Percentiles rank a stretch among this genome's conserved stretches.
Evolutionary conservation across 1,140 invertebrate genomes (phyloP).

Genomic region (Cyphomyrmex costatus): DNA sequence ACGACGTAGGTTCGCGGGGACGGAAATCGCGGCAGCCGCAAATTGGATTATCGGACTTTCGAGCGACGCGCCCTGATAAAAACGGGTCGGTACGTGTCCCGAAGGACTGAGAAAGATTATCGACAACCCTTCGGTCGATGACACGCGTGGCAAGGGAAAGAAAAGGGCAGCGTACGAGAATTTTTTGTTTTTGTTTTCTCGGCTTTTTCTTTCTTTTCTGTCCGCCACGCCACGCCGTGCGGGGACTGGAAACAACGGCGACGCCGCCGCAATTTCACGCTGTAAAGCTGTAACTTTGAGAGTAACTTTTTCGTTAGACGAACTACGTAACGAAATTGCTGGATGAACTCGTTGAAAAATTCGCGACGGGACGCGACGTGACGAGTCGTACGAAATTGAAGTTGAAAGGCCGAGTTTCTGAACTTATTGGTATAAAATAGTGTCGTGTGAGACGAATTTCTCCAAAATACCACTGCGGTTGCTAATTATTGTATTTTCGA

Average conservation of each 20-base stretch:
- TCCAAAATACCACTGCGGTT: no score
- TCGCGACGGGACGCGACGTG: conserved; percentile 40
- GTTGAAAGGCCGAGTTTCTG: conserved; percentile 18
- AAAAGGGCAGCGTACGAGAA: conserved; percentile 29
- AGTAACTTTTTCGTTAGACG: conserved; percentile 55
- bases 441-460: conserved; percentile 8
- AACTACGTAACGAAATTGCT: conserved; percentile 53
- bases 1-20: conserved; percentile 31
- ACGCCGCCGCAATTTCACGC: conserved; percentile 43
- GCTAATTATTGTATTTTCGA: background rate
- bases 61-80: conserved; percentile 37
- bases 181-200: background rate
- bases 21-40: conserved; percentile 49
- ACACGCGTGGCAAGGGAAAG: conserved; percentile 56
- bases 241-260: conserved; percentile 36
- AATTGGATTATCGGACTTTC: conserved; percentile 62
- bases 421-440: background rate
- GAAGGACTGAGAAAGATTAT: conserved; percentile 61
- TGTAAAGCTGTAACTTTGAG: conserved; percentile 47
- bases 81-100: conserved; percentile 39
- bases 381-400: conserved; percentile 23
- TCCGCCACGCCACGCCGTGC: background rate
- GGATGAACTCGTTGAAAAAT: conserved; percentile 56
- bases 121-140: conserved; percentile 58
- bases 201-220: background rate